phyloP scores from a whole-genome alignment of 1,140 invertebrate species.

The Doryteuthis pealeii region DNA sequence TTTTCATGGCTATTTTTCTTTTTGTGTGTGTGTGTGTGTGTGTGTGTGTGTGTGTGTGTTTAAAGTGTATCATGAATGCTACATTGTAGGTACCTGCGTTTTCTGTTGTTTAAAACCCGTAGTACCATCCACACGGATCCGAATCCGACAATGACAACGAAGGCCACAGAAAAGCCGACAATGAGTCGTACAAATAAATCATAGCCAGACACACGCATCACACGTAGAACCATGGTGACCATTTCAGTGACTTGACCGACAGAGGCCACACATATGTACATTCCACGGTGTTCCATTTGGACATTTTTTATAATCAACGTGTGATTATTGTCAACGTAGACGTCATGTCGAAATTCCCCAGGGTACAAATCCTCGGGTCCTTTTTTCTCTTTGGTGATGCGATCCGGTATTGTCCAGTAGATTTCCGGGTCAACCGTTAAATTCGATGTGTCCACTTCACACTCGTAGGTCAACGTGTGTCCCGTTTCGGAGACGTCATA shows the following conservation, averaged over 20 bases:
- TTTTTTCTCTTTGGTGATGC: neutral
- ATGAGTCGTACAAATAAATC: neutral
- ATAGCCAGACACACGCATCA: neutral
- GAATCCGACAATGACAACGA: neutral
- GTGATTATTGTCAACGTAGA: neutral
- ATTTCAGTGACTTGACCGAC: neutral
- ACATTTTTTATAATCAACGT: constrained; percentile 1
- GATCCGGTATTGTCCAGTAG: constrained; percentile 1
- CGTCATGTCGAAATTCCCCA: neutral
- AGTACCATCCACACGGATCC: neutral
- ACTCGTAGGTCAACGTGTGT: constrained; percentile 3
- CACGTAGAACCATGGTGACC: neutral
- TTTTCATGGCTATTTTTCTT: neutral
- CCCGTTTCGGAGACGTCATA: neutral
- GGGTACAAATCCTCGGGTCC: neutral
- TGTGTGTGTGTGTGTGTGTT: no score
- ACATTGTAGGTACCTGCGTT: neutral
- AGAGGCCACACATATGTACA: neutral
- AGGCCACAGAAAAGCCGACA: neutral
- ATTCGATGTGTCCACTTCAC: neutral
- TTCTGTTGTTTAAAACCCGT: neutral
- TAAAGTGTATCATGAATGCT: neutral
- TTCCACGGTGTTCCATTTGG: neutral
- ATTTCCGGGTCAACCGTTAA: neutral
- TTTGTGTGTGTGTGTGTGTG: no score